Evolutionary conservation across 2,888 invertebrate species (phyloP).

Genomic region (Drosophila neutralis): DNA sequence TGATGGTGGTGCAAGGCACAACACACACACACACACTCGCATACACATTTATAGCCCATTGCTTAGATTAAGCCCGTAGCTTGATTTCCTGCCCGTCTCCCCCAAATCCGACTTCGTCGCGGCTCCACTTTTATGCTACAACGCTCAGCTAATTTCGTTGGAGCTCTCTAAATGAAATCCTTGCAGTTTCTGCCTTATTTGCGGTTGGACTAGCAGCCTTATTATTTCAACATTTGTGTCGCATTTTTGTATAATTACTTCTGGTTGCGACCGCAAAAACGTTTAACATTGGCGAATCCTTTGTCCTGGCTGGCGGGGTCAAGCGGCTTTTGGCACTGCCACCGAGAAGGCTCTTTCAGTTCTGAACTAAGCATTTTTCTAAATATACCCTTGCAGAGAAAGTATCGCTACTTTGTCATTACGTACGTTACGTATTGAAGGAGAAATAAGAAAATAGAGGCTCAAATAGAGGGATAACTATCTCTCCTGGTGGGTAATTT

Average conservation of each 20-base stretch:
- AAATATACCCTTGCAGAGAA: neutral
- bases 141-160: constrained; percentile 37
- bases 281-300: constrained; percentile 24
- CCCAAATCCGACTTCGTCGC: neutral
- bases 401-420: neutral
- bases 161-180: constrained; percentile 50
- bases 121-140: constrained; percentile 15
- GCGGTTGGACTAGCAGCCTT: constrained; percentile 34
- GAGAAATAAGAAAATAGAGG: neutral
- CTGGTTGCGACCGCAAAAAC: constrained; percentile 25
- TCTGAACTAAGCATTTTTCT: constrained; percentile 33
- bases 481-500: neutral
- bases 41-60: constrained; percentile 3
- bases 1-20: neutral
- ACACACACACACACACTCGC: neutral
- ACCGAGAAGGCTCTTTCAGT: constrained; percentile 1
- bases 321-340: constrained; percentile 27
- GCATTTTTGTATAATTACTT: constrained; percentile 47
- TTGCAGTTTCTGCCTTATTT: constrained; percentile 29
- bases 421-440: neutral
- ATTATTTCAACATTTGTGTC: constrained; percentile 42
- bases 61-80: constrained; percentile 19
- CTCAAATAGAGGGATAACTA: neutral
- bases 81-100: constrained; percentile 29
- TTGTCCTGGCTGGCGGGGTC: constrained; percentile 44